Evolutionary conservation across 2,888 invertebrate genomes (phyloP).

Genomic region (Gandaritis pyraliata): DNA sequence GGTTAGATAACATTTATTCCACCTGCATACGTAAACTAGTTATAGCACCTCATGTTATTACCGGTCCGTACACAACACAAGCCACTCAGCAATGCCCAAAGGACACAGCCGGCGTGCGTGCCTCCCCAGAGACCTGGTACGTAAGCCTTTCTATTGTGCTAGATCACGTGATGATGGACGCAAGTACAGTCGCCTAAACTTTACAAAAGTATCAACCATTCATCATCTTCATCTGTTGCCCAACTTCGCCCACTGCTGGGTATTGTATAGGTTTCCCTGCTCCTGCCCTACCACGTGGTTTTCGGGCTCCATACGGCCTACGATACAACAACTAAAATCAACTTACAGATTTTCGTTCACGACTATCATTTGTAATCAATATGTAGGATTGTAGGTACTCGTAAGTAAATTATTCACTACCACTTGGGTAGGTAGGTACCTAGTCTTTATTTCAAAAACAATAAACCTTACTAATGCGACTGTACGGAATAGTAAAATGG

Average conservation of each 20-base stretch:
- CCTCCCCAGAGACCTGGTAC: constrained; percentile 22
- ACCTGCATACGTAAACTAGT: constrained; percentile 15
- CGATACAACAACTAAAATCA: no score
- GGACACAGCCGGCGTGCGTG: constrained; percentile 15
- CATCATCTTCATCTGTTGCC: no score
- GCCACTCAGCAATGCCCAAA: constrained; percentile 27
- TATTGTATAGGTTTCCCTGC: no score
- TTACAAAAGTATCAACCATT: not conserved
- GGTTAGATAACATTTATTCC: not conserved
- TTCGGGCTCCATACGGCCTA: no score
- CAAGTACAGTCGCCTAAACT: constrained; percentile 3
- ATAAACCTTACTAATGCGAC: not conserved
- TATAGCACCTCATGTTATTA: constrained; percentile 12
- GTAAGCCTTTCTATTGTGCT: constrained; percentile 17
- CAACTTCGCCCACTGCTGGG: no score
- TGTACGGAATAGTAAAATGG: constrained; percentile 25
- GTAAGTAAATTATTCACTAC: no score
- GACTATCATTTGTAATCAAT: no score
- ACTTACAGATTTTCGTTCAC: no score
- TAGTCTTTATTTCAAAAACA: not conserved
- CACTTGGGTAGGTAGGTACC: no score
- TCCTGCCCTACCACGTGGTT: no score
- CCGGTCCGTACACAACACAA: constrained; percentile 9
- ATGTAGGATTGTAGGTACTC: no score
- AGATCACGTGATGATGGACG: constrained; percentile 11